Percentiles rank a stretch among this genome's conserved stretches.
Conservation (phyloP, 2,113 vertebrate genomes). For the Macquaria australasica region DNA sequence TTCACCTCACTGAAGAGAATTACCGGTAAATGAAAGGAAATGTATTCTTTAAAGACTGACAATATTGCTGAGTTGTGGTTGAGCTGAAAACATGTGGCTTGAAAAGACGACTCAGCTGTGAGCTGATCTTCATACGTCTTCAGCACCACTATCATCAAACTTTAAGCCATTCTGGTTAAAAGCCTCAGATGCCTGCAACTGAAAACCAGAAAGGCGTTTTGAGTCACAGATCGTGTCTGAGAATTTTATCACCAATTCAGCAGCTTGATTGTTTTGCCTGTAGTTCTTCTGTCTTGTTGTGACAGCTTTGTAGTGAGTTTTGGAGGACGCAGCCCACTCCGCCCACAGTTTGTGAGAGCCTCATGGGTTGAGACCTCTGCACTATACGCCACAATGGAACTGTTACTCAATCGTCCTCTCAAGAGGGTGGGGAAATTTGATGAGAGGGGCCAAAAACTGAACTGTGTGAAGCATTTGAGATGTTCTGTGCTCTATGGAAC, state of each 20-base stretch:
- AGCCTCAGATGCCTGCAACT: constrained; percentile 19
- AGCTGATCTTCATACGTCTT: neutral
- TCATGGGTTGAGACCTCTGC: constrained; percentile 27
- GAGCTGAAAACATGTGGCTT: neutral
- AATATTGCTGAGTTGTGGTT: neutral
- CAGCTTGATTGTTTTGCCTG: neutral
- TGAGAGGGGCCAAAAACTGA: constrained; percentile 10
- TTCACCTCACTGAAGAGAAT: neutral
- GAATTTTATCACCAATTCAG: constrained; percentile 4
- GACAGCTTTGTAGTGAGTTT: neutral
- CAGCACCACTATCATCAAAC: neutral
- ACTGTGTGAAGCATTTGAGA: neutral
- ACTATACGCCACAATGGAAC: constrained; percentile 7
- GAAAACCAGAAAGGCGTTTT: constrained; percentile 43
- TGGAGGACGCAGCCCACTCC: constrained; percentile 9
- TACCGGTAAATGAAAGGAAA: neutral
- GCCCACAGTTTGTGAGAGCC: constrained; percentile 9
- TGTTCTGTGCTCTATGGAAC: constrained; percentile 35
- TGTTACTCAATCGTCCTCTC: constrained; percentile 53
- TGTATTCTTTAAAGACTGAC: neutral
- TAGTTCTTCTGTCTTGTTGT: neutral
- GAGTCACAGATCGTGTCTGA: constrained; percentile 13
- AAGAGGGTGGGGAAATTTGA: constrained; percentile 51
- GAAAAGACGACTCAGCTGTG: neutral
- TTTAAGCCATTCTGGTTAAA: constrained; percentile 24